These are phyloP conservation scores for Fabriciana adippe DNA, from an alignment of 2,888 invertebrate species.

Conservation along the genomic window DNA sequence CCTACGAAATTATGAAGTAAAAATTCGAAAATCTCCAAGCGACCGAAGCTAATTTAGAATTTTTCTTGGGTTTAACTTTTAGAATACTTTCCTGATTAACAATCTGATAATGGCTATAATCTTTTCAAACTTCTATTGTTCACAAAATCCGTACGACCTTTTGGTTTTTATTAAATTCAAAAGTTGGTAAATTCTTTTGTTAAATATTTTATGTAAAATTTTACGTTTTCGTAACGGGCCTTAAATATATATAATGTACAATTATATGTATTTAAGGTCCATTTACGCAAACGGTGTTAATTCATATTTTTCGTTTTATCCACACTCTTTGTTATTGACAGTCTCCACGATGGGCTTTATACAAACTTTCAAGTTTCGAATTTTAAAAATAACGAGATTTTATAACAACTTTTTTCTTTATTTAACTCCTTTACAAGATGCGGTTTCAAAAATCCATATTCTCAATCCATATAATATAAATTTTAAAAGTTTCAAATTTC, in stretches of 20 bases:
- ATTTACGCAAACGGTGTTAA: too few relatives aligned
- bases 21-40: slow-evolving; percentile 34
- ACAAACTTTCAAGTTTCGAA: too few relatives aligned
- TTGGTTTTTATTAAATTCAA: slow-evolving; percentile 26
- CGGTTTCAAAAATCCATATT: too few relatives aligned
- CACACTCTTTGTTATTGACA: too few relatives aligned
- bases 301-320: too few relatives aligned
- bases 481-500: too few relatives aligned
- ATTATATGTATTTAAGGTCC: too few relatives aligned
- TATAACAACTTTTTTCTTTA: too few relatives aligned
- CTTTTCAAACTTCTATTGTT: slow-evolving; percentile 39
- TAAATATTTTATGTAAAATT: slow-evolving; percentile 9
- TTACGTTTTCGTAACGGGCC: background rate
- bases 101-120: slow-evolving; percentile 44
- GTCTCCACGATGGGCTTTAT: too few relatives aligned
- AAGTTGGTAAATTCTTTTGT: slow-evolving; percentile 24
- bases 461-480: too few relatives aligned
- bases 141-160: slow-evolving; percentile 33
- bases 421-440: too few relatives aligned
- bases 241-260: background rate
- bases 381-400: too few relatives aligned
- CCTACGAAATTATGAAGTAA: slow-evolving; percentile 36
- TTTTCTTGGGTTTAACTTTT: slow-evolving; percentile 39
- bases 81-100: slow-evolving; percentile 44
- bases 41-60: slow-evolving; percentile 36